A percentile compares a stretch with the other conserved stretches of the same genome.
Conservation (phyloP, 2,113 vertebrate genomes). For the Chascanopsetta lugubris region DNA sequence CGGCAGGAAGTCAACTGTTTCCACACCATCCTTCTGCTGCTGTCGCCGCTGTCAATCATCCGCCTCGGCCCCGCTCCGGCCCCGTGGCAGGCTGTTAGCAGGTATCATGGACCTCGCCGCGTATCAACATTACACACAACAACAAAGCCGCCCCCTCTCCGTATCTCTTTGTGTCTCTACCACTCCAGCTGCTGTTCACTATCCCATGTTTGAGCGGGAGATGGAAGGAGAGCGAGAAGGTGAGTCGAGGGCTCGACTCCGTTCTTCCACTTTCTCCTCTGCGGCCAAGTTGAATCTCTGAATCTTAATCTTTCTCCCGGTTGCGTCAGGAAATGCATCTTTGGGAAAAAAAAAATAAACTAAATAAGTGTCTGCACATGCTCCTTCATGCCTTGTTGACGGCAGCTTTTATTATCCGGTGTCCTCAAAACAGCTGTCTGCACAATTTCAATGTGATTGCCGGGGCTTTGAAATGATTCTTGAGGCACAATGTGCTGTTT, state of each 20-base stretch:
- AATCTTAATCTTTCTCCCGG: conserved; percentile 36
- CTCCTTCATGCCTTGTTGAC: conserved; percentile 26
- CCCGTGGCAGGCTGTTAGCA: conserved; percentile 44
- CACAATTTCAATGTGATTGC: background rate
- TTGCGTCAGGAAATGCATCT: conserved; percentile 51
- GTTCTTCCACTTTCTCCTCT: conserved; percentile 15
- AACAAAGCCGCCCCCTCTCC: conserved; percentile 4
- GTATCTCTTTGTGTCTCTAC: conserved; percentile 26
- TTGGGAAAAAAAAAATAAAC: no score
- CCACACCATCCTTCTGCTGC: conserved; percentile 17
- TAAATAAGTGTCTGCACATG: conserved; percentile 16
- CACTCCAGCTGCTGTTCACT: conserved; percentile 86
- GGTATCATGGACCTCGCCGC: conserved; percentile 42
- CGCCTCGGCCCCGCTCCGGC: conserved; percentile 9
- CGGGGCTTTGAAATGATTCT: background rate
- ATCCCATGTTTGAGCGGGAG: conserved; percentile 93
- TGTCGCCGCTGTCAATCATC: conserved; percentile 53
- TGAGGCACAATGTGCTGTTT: conserved; percentile 2
- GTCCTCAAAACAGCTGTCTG: conserved; percentile 19
- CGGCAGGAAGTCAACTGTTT: conserved; percentile 28
- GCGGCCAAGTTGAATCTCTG: conserved; percentile 5
- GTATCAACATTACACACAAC: conserved; percentile 37
- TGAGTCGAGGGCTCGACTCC: conserved; percentile 62
- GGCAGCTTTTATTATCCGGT: conserved; percentile 13
- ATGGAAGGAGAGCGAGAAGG: conserved; percentile 95